Percentiles rank a stretch among this genome's conserved stretches.
Evolutionary conservation across 2,797 vertebrate species (phyloP).

Genomic region (Gobio occitaniae): DNA sequence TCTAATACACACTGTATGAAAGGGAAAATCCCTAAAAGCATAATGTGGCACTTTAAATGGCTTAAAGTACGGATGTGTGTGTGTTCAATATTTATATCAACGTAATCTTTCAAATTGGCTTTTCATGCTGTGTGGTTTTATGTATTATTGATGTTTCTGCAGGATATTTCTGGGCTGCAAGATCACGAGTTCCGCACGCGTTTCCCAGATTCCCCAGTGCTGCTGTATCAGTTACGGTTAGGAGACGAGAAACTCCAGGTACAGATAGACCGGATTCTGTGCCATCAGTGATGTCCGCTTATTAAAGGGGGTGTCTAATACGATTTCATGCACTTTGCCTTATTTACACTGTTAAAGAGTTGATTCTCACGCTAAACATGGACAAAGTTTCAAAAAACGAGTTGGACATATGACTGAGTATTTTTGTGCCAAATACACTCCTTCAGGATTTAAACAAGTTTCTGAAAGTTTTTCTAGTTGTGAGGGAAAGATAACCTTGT

Average conservation of each 20-base stretch:
- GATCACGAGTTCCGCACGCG: constrained; percentile 97
- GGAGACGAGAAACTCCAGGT: constrained; percentile 98
- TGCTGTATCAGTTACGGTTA: constrained; percentile 91
- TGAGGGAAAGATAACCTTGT: no score
- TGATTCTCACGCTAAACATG: no score
- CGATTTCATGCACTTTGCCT: no score
- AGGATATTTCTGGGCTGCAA: constrained; percentile 97
- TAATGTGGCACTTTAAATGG: not conserved
- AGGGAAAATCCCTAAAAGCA: not conserved
- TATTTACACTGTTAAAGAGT: no score
- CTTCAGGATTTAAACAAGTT: no score
- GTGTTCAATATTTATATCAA: not conserved
- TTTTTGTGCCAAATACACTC: no score
- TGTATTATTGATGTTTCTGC: not conserved
- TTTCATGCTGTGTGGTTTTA: not conserved
- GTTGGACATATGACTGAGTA: no score
- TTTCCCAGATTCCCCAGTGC: constrained; percentile 90
- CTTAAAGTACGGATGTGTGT: not conserved
- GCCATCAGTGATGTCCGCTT: not conserved
- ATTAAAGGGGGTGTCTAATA: no score
- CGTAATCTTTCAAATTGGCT: not conserved
- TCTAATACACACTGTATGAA: not conserved
- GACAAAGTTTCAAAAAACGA: no score
- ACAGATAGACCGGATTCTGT: not conserved
- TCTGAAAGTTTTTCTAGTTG: no score